Base-by-base conservation (phyloP, 2,113 vertebrate genomes). In the Oryzias celebensis region DNA sequence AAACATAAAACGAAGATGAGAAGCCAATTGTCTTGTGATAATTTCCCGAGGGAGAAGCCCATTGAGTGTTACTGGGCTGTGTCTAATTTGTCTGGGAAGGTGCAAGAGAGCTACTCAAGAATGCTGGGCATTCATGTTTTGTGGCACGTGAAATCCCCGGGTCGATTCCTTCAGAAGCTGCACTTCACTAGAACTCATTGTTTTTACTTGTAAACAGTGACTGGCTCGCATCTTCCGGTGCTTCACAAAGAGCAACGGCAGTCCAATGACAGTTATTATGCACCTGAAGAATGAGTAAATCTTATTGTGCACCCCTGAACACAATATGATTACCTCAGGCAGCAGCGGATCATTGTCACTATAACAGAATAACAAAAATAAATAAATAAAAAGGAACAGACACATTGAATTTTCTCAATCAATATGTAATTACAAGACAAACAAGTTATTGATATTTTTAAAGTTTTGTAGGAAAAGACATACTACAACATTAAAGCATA, bases 11-110 rank as follows among this genome's bases (percentile, higher is more conserved):
- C 31, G 60, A 72, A 83, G 75, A 84, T 75, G 82, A 76, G 60
- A 73, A 72, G 76, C 73, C 76, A 75, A 75, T 86, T 86, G 85
- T 89, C 77, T 87, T 67, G 68, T 78, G 81, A 84, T 92, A 85
- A 93, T 91, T 91, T 91, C 89, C 87, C 85, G 28, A 18, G 81
- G 72, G 85, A 65, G 71, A 74, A 84, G 73, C 78, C 77, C 75
- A 86, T 88, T 86, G 80, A 85, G 84, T 63, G 76, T 68, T 67
- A 85, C 71, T 78, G 73, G 80, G 82, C 85, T 86, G 88, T 90
- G 88, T 88, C 90, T 90, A 90, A 87, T 88, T 86, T 90, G 82
- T 87, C 88, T 83, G 80, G 68, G 85, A 84, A 87, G 87, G 85
- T 88, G 86, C 87, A 82, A 49, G 71, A 80, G 64, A 84, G 74